These are phyloP conservation scores for Steinernema carpocapsae DNA, from an alignment of 2,888 invertebrate species.

Conservation along the genomic window DNA sequence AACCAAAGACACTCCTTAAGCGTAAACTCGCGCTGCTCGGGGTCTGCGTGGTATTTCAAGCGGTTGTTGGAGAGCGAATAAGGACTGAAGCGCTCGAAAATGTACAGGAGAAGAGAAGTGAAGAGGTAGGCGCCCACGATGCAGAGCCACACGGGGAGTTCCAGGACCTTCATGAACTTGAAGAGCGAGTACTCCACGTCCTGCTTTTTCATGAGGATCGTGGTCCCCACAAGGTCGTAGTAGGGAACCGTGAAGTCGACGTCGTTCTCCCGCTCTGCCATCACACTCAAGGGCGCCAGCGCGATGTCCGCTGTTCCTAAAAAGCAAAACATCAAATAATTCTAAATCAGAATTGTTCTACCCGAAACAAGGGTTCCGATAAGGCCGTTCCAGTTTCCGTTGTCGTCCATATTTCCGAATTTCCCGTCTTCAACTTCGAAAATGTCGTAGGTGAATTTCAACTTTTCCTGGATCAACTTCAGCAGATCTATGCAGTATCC, in stretches of 20 bases:
- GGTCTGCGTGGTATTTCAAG: constrained; percentile 79
- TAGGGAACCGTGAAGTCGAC: constrained; percentile 96
- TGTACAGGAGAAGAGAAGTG: constrained; percentile 90
- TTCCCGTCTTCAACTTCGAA: constrained; percentile 77
- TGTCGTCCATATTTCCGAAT: constrained; percentile 87
- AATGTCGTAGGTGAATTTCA: constrained; percentile 89
- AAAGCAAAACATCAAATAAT: constrained; percentile 37
- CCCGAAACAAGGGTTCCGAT: constrained; percentile 75
- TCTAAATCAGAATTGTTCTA: constrained; percentile 31
- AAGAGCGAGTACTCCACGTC: constrained; percentile 88
- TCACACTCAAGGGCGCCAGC: constrained; percentile 86
- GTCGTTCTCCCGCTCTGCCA: constrained; percentile 94
- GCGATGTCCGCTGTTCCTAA: constrained; percentile 82
- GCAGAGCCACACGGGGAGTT: constrained; percentile 94
- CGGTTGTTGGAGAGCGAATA: constrained; percentile 90
- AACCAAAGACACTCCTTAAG: constrained; percentile 95
- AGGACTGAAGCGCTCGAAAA: constrained; percentile 95
- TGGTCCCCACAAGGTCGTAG: constrained; percentile 94
- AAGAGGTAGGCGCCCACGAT: constrained; percentile 93
- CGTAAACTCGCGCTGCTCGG: constrained; percentile 84
- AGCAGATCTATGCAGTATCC: constrained; percentile 95
- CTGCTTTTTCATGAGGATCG: constrained; percentile 90
- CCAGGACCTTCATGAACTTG: constrained; percentile 87
- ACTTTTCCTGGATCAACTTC: constrained; percentile 80
- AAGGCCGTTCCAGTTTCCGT: constrained; percentile 82